Conservation (phyloP, 2,797 vertebrate genomes). For the Halcyon badia region DNA sequence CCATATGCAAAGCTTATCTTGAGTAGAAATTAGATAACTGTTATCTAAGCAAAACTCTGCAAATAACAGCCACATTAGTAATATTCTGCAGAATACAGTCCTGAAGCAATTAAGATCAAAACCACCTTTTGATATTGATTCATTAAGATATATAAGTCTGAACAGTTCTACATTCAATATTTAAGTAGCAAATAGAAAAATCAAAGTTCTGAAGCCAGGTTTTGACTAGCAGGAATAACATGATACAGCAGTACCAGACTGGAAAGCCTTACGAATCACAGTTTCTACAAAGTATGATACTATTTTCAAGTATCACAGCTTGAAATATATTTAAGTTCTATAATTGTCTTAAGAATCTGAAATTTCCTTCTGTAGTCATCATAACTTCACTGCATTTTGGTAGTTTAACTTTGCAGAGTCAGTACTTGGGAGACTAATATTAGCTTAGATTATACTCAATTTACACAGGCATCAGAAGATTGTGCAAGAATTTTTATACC, state of each 20-base stretch:
- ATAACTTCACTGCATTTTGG: not conserved
- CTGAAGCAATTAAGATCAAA: not conserved
- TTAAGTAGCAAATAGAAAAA: slow-evolving; percentile 33
- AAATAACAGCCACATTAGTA: not conserved
- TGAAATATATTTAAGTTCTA: not conserved
- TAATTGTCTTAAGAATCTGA: not conserved
- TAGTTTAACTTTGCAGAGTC: not conserved
- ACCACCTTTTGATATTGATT: not conserved
- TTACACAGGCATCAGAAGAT: not conserved
- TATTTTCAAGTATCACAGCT: not conserved
- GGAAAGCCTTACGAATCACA: not conserved
- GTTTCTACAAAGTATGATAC: not conserved
- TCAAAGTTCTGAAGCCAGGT: not conserved
- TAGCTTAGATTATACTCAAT: not conserved
- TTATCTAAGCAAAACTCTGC: slow-evolving; percentile 39
- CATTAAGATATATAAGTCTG: not conserved
- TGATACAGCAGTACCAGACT: not conserved
- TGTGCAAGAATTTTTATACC: not conserved
- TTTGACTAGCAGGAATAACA: not conserved
- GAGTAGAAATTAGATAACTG: slow-evolving; percentile 37
- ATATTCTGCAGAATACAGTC: not conserved
- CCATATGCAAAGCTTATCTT: slow-evolving; percentile 18
- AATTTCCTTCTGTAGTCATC: not conserved
- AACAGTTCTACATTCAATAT: not conserved
- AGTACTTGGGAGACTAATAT: not conserved